Evolutionary conservation across 2,797 vertebrate genomes (phyloP), one percentile per base, ranked within the genome.

Genomic region (Muraenolepis orangiensis): DNA sequence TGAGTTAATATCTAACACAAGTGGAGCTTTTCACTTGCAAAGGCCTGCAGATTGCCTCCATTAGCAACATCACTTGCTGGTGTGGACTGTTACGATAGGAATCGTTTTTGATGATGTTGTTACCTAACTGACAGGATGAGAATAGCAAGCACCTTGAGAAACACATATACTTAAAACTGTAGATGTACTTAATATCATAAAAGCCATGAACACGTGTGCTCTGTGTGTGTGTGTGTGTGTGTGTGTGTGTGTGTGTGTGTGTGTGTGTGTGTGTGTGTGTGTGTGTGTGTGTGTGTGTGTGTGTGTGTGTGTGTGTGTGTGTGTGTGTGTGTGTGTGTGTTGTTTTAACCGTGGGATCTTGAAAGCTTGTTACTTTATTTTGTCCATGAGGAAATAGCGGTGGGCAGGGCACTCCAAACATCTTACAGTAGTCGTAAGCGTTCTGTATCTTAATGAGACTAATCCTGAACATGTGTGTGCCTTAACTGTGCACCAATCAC

Each of bases 401-500:
- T 26, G 78, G 30, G 75, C 29, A 42, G 51, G 72, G 70, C 76
- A 26, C 71, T 73, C 61, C 76, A 38, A 76, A 76, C 66, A n/a
- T 30, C 28, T n/a, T 23, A 29, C 51, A 76, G 76, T 78, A 78
- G 51, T 34, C 10, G 61, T 78, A 74, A 80, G 76, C 69, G 71
- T 71, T 80, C 69, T 77, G 40, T 75, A n/a, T n/a, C 46, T 73
- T 80, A 38, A 74, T 85, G 77, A 79, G 14, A 23, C 40, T 79
- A 18, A 7, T 23, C 30, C 70, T 74, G 82, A 83, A 90, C 90
- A 82, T 91, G 86, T 84, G 72, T 68, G 79, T 80, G 71, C 51
- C 87, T 88, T 85, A 76, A 69, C 71, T 77, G 31, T 30, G 29
- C 78, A 84, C 77, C 32, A 72, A 71, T 16, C 46, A 38, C 20